These are phyloP conservation scores for Lepidurus arcticus DNA, from an alignment of 1,140 invertebrate species.

Conservation along the genomic window DNA sequence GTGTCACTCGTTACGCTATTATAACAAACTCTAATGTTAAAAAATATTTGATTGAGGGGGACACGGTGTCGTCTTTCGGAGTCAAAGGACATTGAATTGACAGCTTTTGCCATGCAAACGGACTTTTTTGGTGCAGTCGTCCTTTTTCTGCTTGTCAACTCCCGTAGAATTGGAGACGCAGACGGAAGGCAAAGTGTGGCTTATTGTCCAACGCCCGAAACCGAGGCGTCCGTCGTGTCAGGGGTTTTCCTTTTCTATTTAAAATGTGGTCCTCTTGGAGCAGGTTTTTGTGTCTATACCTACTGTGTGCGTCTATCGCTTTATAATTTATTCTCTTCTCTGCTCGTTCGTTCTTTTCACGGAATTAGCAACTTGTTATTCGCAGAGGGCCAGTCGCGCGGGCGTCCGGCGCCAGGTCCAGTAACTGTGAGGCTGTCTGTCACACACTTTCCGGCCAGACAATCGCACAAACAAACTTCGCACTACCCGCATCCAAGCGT, in stretches of 20 bases:
- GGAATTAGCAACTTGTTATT: constrained; percentile 11
- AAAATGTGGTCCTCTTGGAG: too few species aligned
- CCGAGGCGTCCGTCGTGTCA: constrained; percentile 11
- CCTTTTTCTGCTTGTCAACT: constrained; percentile 15
- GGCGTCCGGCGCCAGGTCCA: neutral
- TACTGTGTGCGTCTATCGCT: neutral
- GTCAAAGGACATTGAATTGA: neutral
- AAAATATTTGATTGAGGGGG: neutral
- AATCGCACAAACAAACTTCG: neutral
- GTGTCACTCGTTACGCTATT: neutral
- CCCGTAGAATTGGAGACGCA: neutral
- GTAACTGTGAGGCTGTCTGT: neutral
- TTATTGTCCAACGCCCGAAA: neutral
- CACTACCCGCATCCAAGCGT: constrained; percentile 11
- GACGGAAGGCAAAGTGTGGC: constrained; percentile 3
- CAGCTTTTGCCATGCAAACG: neutral
- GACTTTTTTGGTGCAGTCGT: neutral
- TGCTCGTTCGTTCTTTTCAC: neutral
- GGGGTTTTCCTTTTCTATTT: neutral
- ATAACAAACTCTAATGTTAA: neutral
- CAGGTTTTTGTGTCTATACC: neutral
- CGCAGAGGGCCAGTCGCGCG: neutral
- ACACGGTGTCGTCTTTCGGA: neutral
- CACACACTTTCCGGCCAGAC: neutral
- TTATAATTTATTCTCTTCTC: neutral